Conservation (phyloP, 2,797 vertebrate species). For the Myotis planiceps region DNA sequence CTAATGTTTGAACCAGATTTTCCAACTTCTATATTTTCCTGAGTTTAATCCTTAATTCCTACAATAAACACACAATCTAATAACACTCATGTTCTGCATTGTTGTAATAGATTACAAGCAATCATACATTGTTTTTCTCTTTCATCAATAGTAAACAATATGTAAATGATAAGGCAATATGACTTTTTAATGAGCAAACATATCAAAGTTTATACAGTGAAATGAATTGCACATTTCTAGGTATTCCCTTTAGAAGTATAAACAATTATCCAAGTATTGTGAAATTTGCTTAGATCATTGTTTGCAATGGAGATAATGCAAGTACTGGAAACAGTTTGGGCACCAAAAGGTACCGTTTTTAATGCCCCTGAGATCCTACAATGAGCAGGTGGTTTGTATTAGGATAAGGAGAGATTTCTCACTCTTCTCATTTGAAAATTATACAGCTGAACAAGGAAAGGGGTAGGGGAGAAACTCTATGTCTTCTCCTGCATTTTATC, state of each 20-base stretch:
- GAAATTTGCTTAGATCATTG: background rate
- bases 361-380: background rate
- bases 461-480: background rate
- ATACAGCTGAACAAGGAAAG: background rate
- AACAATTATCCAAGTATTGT: background rate
- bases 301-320: background rate
- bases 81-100: background rate
- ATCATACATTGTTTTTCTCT: background rate
- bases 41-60: background rate
- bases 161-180: background rate
- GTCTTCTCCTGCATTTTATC: background rate
- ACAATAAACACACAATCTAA: background rate
- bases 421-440: background rate
- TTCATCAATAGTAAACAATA: background rate
- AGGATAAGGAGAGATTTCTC: background rate
- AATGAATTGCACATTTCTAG: background rate
- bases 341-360: background rate
- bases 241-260: background rate
- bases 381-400: background rate
- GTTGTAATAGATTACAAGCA: background rate
- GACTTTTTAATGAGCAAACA: background rate
- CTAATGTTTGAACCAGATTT: background rate
- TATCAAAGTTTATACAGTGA: background rate
- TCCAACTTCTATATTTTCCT: background rate
- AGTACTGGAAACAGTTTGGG: background rate